These are phyloP conservation scores for Styela clava DNA, from an alignment of 23 tunicate species.

Conservation along the genomic window DNA sequence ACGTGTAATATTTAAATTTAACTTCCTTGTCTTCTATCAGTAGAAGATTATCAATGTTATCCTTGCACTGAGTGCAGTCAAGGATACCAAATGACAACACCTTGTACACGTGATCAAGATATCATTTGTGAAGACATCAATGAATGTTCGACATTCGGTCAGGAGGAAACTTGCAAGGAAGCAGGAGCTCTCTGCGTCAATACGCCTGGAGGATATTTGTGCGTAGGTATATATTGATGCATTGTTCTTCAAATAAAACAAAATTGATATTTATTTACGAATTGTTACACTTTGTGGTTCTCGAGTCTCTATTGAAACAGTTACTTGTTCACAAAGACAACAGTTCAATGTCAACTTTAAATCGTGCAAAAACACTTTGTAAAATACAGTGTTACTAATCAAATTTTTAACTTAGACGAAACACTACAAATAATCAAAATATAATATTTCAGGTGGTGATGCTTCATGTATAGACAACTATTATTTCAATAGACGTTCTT, in stretches of 20 bases:
- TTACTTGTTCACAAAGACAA: too few relatives aligned
- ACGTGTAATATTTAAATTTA: too few relatives aligned
- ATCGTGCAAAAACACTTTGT: too few relatives aligned
- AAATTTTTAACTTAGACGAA: too few relatives aligned
- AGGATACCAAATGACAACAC: conserved; percentile 18
- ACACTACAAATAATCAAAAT: background rate
- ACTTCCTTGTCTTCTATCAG: too few relatives aligned
- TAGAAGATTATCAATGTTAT: background rate
- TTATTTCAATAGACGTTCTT: conserved; percentile 15
- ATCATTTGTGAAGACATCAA: conserved; percentile 14
- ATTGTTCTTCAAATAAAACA: too few relatives aligned
- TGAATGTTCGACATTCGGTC: conserved; percentile 3
- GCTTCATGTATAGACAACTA: conserved; percentile 23
- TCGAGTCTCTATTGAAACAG: too few relatives aligned
- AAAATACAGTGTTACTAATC: too few relatives aligned
- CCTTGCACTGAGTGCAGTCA: conserved; percentile 17
- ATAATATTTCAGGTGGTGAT: background rate
- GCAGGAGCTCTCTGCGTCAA: conserved; percentile 12
- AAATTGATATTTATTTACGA: too few relatives aligned
- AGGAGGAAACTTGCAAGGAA: conserved; percentile 1
- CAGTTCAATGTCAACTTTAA: too few relatives aligned
- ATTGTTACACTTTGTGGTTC: too few relatives aligned
- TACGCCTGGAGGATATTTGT: conserved; percentile 24
- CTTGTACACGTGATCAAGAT: conserved; percentile 1
- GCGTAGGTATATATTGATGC: conserved; percentile 26